Base-by-base conservation (phyloP, 2,113 vertebrate genomes). In the Malurus alboscapulatus region DNA sequence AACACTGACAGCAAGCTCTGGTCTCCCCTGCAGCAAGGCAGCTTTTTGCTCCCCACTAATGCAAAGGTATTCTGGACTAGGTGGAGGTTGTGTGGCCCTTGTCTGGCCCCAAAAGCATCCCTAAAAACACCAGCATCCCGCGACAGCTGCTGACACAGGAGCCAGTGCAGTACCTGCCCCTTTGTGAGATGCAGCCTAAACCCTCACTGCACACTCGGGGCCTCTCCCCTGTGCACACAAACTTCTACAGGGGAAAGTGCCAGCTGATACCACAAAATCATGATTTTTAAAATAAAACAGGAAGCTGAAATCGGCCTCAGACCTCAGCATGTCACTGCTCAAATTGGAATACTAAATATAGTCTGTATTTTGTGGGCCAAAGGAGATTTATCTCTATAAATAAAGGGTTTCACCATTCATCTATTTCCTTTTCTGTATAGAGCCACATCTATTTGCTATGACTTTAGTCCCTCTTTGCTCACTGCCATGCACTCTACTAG, bases 271-370 rank as follows among this genome's bases (percentile, higher is more conserved):
- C 66, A 79, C 32, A n/a, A 3, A 58, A 3, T 21, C 40, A 36
- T 22, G 21, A 5, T 4, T 42, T 18, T 51, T 69, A 8, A 40
- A 87, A 79, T 48, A n/a, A 65, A 73, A 61, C 7, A 57, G 34
- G 30, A 72, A 48, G 27, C 27, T 53, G 30, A 87, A 74, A 38
- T n/a, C 2, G 1, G 32, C 34, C 61, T 84, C 61, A 54, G 38
- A 40, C 15, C 17, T 55, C 30, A 55, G 34, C 0, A 0, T 59
- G 63, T 13, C 42, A 44, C 42, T 45, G 24, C n/a, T 45, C 67
- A 24, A 42, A 17, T 34, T 38, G 15, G 47, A 87, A 81, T 19
- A 45, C 9, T 69, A 76, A 84, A 75, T 19, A 57, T 21, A 82
- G 7, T 53, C 30, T 0, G 0, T n/a, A 44, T n/a, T 68, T 47